phyloP scores from a whole-genome alignment of 2,888 invertebrate species.

The Synergus itoensis region DNA sequence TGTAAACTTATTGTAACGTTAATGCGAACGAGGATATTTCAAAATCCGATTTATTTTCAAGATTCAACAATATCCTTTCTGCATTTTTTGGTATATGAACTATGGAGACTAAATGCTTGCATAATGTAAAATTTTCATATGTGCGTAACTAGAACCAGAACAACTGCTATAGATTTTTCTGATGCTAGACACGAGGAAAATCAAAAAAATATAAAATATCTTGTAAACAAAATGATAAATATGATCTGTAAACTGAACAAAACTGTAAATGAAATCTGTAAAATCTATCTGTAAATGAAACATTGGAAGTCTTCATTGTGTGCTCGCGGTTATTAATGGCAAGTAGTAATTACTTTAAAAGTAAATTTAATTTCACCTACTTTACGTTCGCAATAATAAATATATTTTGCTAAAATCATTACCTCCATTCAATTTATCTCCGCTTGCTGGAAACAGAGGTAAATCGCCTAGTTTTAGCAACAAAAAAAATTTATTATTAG shows the following conservation, averaged over 20 bases:
- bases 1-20: not conserved
- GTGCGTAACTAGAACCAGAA: constrained; percentile 15
- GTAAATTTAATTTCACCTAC: too few species aligned
- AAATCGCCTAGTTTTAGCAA: too few species aligned
- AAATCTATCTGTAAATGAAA: constrained; percentile 35
- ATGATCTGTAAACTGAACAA: constrained; percentile 34
- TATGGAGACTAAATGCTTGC: not conserved
- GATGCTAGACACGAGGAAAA: constrained; percentile 34
- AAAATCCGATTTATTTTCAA: not conserved
- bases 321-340: constrained; percentile 53
- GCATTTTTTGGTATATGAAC: constrained; percentile 1
- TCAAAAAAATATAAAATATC: constrained; percentile 43
- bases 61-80: constrained; percentile 17
- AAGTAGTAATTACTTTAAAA: too few species aligned
- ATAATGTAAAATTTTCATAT: not conserved
- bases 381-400: too few species aligned
- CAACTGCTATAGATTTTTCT: not conserved
- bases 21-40: constrained; percentile 9
- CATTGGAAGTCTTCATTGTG: constrained; percentile 54
- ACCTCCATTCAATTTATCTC: too few species aligned
- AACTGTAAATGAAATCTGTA: constrained; percentile 34
- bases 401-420: too few species aligned
- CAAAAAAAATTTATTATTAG: too few species aligned
- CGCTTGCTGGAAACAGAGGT: too few species aligned
- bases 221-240: constrained; percentile 47